Evolutionary conservation across 2,888 invertebrate species (phyloP).

Genomic region (Cloeon dipterum): DNA sequence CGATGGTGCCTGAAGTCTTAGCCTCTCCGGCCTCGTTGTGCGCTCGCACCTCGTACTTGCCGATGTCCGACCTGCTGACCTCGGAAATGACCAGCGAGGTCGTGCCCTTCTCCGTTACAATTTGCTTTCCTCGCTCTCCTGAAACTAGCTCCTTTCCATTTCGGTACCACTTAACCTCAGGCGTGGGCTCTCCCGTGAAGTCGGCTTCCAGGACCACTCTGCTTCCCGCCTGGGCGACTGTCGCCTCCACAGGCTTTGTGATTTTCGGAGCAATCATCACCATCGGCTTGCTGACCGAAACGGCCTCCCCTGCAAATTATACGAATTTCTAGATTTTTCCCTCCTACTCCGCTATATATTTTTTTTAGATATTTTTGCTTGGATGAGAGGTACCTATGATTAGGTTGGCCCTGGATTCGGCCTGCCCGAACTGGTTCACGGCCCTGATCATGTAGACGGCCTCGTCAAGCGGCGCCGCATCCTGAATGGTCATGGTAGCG

Average conservation of each 20-base stretch:
- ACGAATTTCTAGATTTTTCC: not conserved
- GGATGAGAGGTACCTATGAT: constrained; percentile 26
- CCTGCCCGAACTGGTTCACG: constrained; percentile 45
- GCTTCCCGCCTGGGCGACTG: constrained; percentile 42
- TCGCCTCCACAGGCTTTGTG: constrained; percentile 50
- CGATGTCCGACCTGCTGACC: constrained; percentile 48
- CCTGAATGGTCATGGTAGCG: constrained; percentile 34
- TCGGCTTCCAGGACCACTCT: constrained; percentile 43
- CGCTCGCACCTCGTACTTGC: constrained; percentile 74
- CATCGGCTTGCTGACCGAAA: constrained; percentile 22
- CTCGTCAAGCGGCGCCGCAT: constrained; percentile 40
- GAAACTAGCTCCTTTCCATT: constrained; percentile 54
- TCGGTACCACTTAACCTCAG: constrained; percentile 63
- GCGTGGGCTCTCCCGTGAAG: constrained; percentile 44
- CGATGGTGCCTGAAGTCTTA: constrained; percentile 61
- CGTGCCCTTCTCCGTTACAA: constrained; percentile 32
- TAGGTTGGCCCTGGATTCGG: constrained; percentile 49
- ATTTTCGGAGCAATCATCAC: constrained; percentile 45
- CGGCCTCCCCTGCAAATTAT: constrained; percentile 10
- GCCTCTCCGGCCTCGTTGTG: constrained; percentile 54
- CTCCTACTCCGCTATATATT: not conserved
- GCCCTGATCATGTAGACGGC: constrained; percentile 45
- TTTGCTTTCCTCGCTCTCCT: constrained; percentile 29
- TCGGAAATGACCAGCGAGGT: constrained; percentile 41
- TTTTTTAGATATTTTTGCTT: not conserved